Evolutionary conservation across 2,797 vertebrate species (phyloP).

Genomic region (Danio jaintianensis): DNA sequence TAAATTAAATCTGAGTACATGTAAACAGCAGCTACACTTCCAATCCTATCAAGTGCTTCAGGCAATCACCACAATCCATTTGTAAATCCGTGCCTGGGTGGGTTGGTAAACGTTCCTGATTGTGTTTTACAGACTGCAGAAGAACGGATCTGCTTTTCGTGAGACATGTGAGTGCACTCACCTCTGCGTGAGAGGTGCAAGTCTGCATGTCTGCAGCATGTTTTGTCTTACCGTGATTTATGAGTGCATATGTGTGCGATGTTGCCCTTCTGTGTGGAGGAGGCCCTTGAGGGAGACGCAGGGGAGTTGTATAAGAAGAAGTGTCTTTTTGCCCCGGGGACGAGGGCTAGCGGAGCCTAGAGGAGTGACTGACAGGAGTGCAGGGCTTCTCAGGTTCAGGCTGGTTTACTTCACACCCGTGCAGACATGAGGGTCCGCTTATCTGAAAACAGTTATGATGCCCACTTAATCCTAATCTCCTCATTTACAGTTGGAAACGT

Average conservation of each 20-base stretch:
- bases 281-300: slow-evolving; percentile 28
- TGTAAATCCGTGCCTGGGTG: slow-evolving; percentile 1
- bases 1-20: slow-evolving; percentile 17
- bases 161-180: slow-evolving; percentile 3
- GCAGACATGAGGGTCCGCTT: slow-evolving; percentile 24
- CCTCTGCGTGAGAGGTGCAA: slow-evolving; percentile 31
- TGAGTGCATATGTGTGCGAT: slow-evolving; percentile 11
- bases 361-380: slow-evolving; percentile 38
- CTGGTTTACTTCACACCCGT: slow-evolving; percentile 38
- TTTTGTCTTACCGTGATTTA: slow-evolving; percentile 43
- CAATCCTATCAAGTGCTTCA: slow-evolving; percentile 23
- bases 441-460: slow-evolving; percentile 34
- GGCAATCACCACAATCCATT: slow-evolving; percentile 17
- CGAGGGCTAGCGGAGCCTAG: slow-evolving; percentile 23
- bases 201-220: slow-evolving; percentile 29
- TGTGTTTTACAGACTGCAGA: background rate
- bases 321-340: slow-evolving; percentile 41
- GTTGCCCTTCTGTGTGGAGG: slow-evolving; percentile 30
- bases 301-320: slow-evolving; percentile 34
- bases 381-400: slow-evolving; percentile 30
- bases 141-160: slow-evolving; percentile 14
- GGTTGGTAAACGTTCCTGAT: background rate
- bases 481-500: too few species aligned
- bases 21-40: background rate
- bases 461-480: too few species aligned